Evolutionary conservation across 1,140 invertebrate species (phyloP).

Genomic region (Macrotrachela quadricornifera): DNA sequence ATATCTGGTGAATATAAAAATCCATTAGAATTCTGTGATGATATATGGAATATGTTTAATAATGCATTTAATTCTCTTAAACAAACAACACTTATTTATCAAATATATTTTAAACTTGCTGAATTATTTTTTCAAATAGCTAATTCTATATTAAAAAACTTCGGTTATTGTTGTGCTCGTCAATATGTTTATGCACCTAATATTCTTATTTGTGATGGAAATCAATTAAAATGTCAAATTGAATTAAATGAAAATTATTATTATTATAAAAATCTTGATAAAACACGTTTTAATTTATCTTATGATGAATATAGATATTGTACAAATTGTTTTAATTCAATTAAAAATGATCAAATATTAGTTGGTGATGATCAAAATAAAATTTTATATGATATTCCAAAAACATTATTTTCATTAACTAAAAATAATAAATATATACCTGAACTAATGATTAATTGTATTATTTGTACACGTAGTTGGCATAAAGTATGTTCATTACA

Average conservation of each 20-base stretch:
- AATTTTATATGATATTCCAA: conserved; percentile 4
- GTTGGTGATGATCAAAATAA: conserved; percentile 55
- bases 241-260: conserved; percentile 92
- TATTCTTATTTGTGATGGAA: conserved; percentile 93
- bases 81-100: conserved; percentile 89
- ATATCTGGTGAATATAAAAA: conserved; percentile 77
- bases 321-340: conserved; percentile 98
- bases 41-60: conserved; percentile 99
- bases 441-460: conserved; percentile 41
- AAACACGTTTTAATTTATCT: not conserved
- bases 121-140: conserved; percentile 95
- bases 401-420: not conserved
- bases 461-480: conserved; percentile 77
- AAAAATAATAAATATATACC: conserved; percentile 5
- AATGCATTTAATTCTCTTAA: conserved; percentile 98
- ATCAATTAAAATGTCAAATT: conserved; percentile 81
- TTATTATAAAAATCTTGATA: conserved; percentile 82
- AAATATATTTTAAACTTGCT: conserved; percentile 89
- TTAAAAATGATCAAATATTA: conserved; percentile 85
- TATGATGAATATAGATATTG: conserved; percentile 89
- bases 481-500: conserved; percentile 95
- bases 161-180: conserved; percentile 93
- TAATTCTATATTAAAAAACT: conserved; percentile 86
- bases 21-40: conserved; percentile 97
- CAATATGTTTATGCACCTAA: conserved; percentile 98